Base-by-base conservation (phyloP, 2,888 invertebrate species). In the Dugesia japonica region DNA sequence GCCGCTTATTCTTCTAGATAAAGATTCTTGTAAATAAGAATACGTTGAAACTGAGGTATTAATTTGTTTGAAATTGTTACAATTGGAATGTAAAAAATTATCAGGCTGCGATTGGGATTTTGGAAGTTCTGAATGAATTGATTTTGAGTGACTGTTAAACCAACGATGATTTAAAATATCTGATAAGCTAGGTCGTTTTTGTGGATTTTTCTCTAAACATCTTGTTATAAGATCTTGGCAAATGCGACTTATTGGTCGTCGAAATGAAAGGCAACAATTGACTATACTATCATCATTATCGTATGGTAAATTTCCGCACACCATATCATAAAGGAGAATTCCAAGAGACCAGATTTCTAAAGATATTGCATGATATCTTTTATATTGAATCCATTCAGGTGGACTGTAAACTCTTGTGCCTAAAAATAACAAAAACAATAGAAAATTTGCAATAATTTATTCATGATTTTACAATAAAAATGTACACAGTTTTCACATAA, bases 341-440 rank as follows among this genome's bases (percentile, higher is more conserved):
- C 88, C 88, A 76, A 89, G 83, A 0, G 88, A 88, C 88, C 88
- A 88, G 0, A 88, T 87, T 0, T 88, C 87, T 33, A 88, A 87
- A 31, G 87, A 84, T 20, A 84, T 82, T 15, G 87, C 88, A 79
- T 87, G 84, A 82, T 88, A 88, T 20, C 86, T 82, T 74, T 85
- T 84, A 79, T 83, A 81, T 71, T 84, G 82, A 78, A 88, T 87
- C 88, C 88, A 88, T 81, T 89, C 88, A 7, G 88, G 88, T 7
- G 88, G 88, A 79, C 87, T 86, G 82, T 88, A 88, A 28, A 88
- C 88, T 79, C 88, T 82, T n/a, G 88, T 88, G 78, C 88, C 88
- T 88, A 83, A 71, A 83, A 80, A 38, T n/a, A n/a, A n/a, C n/a
- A n/a, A n/a, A n/a, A n/a, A n/a, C n/a, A n/a, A n/a, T n/a, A n/a